Percentiles rank a stretch among this genome's conserved stretches.
Conservation (phyloP, 2,113 vertebrate genomes). For the Quiscalus mexicanus region DNA sequence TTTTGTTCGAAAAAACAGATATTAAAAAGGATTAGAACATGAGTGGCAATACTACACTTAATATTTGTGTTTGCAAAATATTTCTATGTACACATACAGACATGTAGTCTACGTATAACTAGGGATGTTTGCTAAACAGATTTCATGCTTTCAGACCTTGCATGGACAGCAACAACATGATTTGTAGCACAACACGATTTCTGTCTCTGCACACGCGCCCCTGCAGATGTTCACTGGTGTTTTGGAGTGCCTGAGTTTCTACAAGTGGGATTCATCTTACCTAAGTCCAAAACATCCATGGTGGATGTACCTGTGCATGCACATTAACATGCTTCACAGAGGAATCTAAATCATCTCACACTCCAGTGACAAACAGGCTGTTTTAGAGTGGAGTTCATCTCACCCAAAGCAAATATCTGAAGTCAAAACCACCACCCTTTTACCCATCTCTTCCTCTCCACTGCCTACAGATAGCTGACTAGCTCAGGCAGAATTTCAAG, state of each 20-base stretch:
- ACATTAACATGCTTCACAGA: fast-evolving
- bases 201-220: not conserved
- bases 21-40: not conserved
- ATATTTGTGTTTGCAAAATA: not conserved
- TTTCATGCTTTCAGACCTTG: not conserved
- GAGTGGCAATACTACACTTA: not conserved
- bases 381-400: not conserved
- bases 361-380: not conserved
- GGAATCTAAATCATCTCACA: not conserved
- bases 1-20: not conserved
- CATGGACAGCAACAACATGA: fast-evolving
- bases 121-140: not conserved
- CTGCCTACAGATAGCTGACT: not conserved
- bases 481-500: not conserved
- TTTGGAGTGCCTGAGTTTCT: not conserved
- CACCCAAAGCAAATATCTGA: not conserved
- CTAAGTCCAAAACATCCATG: not conserved
- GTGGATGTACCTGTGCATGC: not conserved
- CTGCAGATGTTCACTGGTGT: not conserved
- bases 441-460: not conserved
- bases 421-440: not conserved
- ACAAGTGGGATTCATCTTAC: not conserved
- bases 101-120: not conserved
- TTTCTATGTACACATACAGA: not conserved
- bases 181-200: fast-evolving